These are phyloP conservation scores for Ctenopoma kingsleyae DNA, from an alignment of 2,797 vertebrate species.

Conservation along the genomic window DNA sequence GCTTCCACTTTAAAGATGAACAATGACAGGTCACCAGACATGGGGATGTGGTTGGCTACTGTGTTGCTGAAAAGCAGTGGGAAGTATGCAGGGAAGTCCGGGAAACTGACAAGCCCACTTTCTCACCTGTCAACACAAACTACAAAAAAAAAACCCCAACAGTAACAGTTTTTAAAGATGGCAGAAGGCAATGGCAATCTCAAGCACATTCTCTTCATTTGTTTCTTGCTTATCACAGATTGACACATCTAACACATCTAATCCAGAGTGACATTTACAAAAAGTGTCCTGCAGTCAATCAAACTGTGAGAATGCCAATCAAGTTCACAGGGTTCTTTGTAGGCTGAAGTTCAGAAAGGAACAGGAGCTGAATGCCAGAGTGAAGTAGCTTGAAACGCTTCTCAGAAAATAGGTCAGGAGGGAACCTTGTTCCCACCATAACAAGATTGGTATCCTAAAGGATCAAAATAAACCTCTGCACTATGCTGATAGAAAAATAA, in stretches of 20 bases:
- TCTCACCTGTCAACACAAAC: conserved; percentile 49
- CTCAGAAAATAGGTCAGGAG: conserved; percentile 67
- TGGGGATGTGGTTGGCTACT: conserved; percentile 41
- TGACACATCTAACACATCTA: conserved; percentile 50
- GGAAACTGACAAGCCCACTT: conserved; percentile 49
- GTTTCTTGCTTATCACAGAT: conserved; percentile 40
- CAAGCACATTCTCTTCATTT: conserved; percentile 40
- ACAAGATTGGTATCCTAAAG: conserved; percentile 52
- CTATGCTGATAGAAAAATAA: conserved; percentile 19
- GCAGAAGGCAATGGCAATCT: conserved; percentile 30
- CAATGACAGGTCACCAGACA: conserved; percentile 61
- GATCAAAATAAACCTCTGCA: conserved; percentile 46
- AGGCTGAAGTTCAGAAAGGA: conserved; percentile 49
- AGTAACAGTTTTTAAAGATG: conserved; percentile 11
- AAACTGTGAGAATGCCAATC: conserved; percentile 56
- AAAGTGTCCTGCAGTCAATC: conserved; percentile 67
- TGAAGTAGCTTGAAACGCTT: conserved; percentile 52
- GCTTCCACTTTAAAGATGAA: conserved; percentile 49
- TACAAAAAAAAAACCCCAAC: background rate
- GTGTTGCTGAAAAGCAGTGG: conserved; percentile 39
- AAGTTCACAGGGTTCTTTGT: conserved; percentile 58
- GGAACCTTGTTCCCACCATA: conserved; percentile 51
- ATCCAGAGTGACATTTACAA: conserved; percentile 58
- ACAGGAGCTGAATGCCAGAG: conserved; percentile 57
- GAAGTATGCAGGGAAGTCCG: conserved; percentile 30